Evolutionary conservation across 2,113 vertebrate genomes (phyloP), one percentile per base, ranked within the genome.

Genomic region (Phycodurus eques): DNA sequence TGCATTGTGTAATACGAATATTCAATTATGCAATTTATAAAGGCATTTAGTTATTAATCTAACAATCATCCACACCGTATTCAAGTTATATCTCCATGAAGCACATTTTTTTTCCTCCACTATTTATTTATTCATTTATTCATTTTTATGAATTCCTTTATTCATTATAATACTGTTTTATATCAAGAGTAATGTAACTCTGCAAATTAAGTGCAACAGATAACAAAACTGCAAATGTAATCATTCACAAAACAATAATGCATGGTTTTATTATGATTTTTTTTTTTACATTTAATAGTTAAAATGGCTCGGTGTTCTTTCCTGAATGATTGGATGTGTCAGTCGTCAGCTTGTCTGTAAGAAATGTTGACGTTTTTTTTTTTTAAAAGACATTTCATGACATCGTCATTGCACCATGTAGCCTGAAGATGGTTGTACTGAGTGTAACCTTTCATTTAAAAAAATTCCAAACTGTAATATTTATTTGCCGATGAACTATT

Each of bases 391-490:
- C 9, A 61, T 35, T 17, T 35, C 35, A 17, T 61, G 59, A 61
- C 10, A 10, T 60, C 13, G 27, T 13, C 13, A 84, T 27, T 27
- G 27, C 27, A 83, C 82, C 72, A 72, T 74, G 54, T 76, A 73
- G 46, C 43, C 78, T 43, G 59, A 49, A 82, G 53, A 78, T 76
- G 78, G 84, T 82, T 91, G 90, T 91, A 90, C 85, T 89, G 79
- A 83, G 53, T 90, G 80, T 85, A 85, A 85, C 83, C 74, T 75
- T 87, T 88, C 85, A 85, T 87, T 77, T 85, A 90, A 87, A 79
- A 85, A 88, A 85, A 85, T 85, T 85, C 67, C 63, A 90, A 93
- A 91, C 70, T 86, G 90, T 93, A 94, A 94, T 94, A 93, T 93
- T 93, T 93, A 92, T 92, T 92, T 92, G 83, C 85, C 89, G 84